A percentile compares a stretch with the other conserved stretches of the same genome.
Conservation (phyloP, 2,113 vertebrate genomes). For the Tenebrosternarchus preto region DNA sequence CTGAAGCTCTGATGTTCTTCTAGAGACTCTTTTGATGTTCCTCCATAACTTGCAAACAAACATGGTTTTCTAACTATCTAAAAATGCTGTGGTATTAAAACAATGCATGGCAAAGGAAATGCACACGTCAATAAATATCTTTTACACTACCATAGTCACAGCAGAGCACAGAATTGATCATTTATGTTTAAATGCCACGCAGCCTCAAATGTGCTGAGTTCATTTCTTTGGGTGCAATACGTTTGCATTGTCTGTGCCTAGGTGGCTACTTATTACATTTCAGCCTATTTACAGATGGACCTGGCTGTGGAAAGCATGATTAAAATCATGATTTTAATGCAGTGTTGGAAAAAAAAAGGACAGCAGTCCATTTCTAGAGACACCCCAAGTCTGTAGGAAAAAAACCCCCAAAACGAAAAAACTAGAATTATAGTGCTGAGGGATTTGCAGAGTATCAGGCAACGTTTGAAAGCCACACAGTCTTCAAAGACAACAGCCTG, state of each 20-base stretch:
- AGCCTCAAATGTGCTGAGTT: constrained; percentile 8
- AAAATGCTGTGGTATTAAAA: constrained; percentile 16
- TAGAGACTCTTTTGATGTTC: not conserved
- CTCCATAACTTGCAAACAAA: not conserved
- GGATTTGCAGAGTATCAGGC: not conserved
- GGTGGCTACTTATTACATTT: not conserved
- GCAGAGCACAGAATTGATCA: constrained; percentile 3
- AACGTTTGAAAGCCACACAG: constrained; percentile 4
- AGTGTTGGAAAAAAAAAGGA: not conserved
- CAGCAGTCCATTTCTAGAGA: not conserved
- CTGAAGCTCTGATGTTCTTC: not conserved
- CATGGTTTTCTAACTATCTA: not conserved
- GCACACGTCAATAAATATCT: constrained; percentile 8
- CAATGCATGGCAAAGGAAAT: constrained; percentile 8
- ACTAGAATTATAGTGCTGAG: no score
- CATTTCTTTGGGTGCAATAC: not conserved
- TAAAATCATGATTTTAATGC: no score
- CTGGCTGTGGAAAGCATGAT: constrained; percentile 5
- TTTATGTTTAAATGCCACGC: constrained; percentile 18
- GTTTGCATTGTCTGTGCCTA: not conserved
- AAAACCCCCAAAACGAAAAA: not conserved
- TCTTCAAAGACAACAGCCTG: constrained; percentile 4
- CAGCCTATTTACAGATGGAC: not conserved
- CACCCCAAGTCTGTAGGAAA: not conserved
- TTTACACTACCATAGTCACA: not conserved